phyloP scores from a whole-genome alignment of 2,797 vertebrate species.

The Sphaeramia orbicularis region DNA sequence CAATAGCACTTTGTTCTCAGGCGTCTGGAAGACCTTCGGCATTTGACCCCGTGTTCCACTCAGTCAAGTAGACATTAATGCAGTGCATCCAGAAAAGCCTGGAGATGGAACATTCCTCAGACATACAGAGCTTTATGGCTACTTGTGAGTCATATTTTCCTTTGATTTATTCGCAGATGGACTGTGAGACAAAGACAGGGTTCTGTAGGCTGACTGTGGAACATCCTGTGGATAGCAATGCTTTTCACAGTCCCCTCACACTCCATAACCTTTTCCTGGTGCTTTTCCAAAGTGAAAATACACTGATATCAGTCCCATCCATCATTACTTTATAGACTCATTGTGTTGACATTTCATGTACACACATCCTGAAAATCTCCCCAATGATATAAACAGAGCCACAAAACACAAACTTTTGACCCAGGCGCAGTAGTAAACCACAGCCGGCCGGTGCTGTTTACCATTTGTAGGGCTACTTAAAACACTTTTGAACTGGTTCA shows the following conservation, averaged over 20 bases:
- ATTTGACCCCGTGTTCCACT: constrained; percentile 47
- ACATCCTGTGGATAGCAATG: constrained; percentile 57
- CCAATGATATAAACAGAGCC: background rate
- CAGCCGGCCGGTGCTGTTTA: background rate
- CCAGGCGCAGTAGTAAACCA: background rate
- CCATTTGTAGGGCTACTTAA: constrained; percentile 48
- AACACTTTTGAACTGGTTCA: constrained; percentile 31
- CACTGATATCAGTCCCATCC: constrained; percentile 4
- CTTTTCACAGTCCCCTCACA: constrained; percentile 48
- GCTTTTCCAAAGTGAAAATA: constrained; percentile 16
- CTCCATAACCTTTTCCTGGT: constrained; percentile 45
- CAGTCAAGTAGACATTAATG: constrained; percentile 50
- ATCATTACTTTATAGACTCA: constrained; percentile 1
- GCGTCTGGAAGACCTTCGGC: constrained; percentile 29
- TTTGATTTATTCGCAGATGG: constrained; percentile 65
- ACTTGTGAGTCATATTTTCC: constrained; percentile 63
- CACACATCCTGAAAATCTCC: constrained; percentile 15
- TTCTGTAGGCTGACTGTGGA: constrained; percentile 55
- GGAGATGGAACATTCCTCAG: constrained; percentile 61
- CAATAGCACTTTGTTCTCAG: constrained; percentile 64
- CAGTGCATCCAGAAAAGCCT: constrained; percentile 16
- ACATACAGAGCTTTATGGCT: constrained; percentile 23
- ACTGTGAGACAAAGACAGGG: constrained; percentile 54
- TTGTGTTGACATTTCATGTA: background rate
- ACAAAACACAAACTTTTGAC: background rate